These are phyloP conservation scores for Beroe ovata DNA, from an alignment of 37 sponge, comb jelly and placozoan species.

Conservation along the genomic window DNA sequence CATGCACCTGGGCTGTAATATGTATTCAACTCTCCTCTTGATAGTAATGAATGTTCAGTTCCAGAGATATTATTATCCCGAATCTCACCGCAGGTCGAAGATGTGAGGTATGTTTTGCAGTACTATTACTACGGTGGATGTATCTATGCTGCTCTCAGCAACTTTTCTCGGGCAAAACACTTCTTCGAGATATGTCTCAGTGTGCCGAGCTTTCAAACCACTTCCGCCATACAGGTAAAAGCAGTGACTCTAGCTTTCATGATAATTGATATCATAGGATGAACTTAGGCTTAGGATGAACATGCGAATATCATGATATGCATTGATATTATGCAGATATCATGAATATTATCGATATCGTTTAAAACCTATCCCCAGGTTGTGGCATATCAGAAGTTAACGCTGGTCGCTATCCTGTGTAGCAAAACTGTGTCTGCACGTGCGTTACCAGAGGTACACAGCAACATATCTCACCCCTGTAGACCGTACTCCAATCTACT, in stretches of 20 bases:
- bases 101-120: conserved; percentile 24
- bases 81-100: conserved; percentile 13
- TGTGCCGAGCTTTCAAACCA: conserved; percentile 35
- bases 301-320: no score
- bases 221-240: conserved; percentile 40
- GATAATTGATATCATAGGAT: no score
- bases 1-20: no score
- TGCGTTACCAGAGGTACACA: not conserved
- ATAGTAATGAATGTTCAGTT: no score
- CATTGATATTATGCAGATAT: no score
- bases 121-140: conserved; percentile 66
- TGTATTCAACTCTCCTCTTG: no score
- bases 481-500: conserved; percentile 22
- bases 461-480: conserved; percentile 17
- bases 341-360: no score
- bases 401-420: conserved; percentile 13
- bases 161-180: conserved; percentile 43
- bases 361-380: no score
- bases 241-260: no score
- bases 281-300: no score
- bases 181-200: conserved; percentile 65
- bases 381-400: conserved; percentile 26
- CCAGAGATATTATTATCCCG: no score
- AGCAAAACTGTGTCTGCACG: not conserved
- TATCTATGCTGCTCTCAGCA: conserved; percentile 39